These are phyloP conservation scores for Automeris io DNA, from an alignment of 2,888 invertebrate species.

Conservation along the genomic window DNA sequence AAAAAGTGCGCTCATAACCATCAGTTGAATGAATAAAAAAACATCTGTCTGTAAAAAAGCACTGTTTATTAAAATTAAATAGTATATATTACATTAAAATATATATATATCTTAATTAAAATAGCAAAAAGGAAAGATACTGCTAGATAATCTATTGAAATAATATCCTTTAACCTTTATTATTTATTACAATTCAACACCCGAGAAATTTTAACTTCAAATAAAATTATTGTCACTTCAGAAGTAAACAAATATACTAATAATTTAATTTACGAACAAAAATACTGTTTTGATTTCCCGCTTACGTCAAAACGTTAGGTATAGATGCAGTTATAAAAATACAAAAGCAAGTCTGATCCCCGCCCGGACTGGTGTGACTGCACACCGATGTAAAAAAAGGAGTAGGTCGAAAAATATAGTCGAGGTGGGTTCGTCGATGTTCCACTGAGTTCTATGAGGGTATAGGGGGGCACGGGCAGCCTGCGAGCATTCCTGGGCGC, in stretches of 20 bases:
- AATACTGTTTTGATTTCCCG: constrained; percentile 58
- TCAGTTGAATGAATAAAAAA: too few relatives aligned
- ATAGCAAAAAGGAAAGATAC: constrained; percentile 70
- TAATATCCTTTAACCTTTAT: constrained; percentile 66
- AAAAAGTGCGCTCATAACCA: too few relatives aligned
- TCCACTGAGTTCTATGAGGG: constrained; percentile 10
- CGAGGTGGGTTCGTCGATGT: constrained; percentile 38
- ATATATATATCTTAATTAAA: constrained; percentile 71
- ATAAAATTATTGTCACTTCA: constrained; percentile 49
- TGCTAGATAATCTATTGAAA: constrained; percentile 70
- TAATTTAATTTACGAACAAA: constrained; percentile 48
- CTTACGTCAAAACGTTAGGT: constrained; percentile 41
- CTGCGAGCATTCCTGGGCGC: constrained; percentile 25
- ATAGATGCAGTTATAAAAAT: constrained; percentile 68
- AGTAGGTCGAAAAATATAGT: constrained; percentile 66
- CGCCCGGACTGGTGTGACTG: constrained; percentile 38
- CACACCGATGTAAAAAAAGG: constrained; percentile 53
- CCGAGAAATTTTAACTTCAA: constrained; percentile 53
- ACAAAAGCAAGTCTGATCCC: constrained; percentile 70
- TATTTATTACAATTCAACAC: constrained; percentile 50
- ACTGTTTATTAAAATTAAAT: constrained; percentile 76
- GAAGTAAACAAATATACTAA: constrained; percentile 50
- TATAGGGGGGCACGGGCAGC: constrained; percentile 22
- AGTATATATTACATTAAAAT: constrained; percentile 75
- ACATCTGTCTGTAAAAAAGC: constrained; percentile 66